Evolutionary conservation across 1,140 invertebrate species (phyloP), one percentile per base, ranked within the genome.

Genomic region (Aphidius gifuensis): DNA sequence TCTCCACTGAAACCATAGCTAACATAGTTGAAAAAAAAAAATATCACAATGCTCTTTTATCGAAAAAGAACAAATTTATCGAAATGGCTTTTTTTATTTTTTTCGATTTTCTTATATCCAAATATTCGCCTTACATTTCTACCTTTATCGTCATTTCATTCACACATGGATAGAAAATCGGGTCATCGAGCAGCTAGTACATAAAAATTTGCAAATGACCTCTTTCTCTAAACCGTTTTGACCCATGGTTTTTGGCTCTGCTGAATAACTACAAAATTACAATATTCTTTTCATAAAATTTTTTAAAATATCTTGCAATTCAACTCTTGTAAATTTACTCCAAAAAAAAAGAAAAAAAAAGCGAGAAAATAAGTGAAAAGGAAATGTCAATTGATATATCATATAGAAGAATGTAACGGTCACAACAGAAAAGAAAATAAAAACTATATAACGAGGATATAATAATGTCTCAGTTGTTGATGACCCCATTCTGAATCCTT

Each of bases 401-500:
- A 40, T 43, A 21, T 8, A 16, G 5, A 6, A 5, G 39, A 55
- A 16, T 32, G 23, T 55, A 55, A 43, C 53, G 40, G 53, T 55
- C 21, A 54, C 39, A 54, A 54, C 51, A 51, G 32, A 16, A 23
- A 7, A 44, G 4, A 44, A 11, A 38, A 48, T 7, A 58, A 46
- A 21, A 48, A 56, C 45, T 16, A 11, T 55, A 51, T 51, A 63
- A 53, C 53, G 49, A 63, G 56, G 56, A 63, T 61, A 63, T 61
- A 56, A 61, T 61, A 54, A 53, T 65, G 21, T 55, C 61, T 63
- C 4, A 32, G 23, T 32, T 45, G 50, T 58, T 65, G 47, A 49
- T 59, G 62, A 63, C 62, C 62, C 56, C 61, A 56, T 66, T 64
- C 57, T 59, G 60, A 50, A 62, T 58, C 48, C 49, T 58, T 53